A percentile compares a stretch with the other conserved stretches of the same genome.
These are phyloP conservation scores for Tinamus guttatus DNA, from an alignment of 2,113 vertebrate species.

Conservation along the genomic window DNA sequence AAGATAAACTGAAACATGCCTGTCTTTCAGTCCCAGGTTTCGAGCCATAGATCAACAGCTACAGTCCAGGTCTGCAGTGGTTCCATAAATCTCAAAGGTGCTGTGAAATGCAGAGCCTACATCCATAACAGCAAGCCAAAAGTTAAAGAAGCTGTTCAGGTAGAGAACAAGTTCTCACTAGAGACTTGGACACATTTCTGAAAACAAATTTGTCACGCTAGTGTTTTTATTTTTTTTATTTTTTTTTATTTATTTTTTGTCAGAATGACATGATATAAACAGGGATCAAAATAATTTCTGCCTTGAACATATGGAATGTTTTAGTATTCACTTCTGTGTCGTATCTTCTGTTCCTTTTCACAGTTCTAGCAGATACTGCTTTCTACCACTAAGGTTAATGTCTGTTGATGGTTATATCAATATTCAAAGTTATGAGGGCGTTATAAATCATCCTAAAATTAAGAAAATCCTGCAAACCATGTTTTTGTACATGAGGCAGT, in stretches of 20 bases:
- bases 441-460: neutral
- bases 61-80: constrained; percentile 84
- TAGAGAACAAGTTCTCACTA: constrained; percentile 42
- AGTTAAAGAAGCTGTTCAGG: constrained; percentile 88
- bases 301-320: neutral
- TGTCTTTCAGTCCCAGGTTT: constrained; percentile 69
- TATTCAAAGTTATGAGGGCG: neutral
- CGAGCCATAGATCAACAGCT: constrained; percentile 75
- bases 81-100: constrained; percentile 84
- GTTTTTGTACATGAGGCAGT: neutral
- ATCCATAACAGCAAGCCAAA: constrained; percentile 90
- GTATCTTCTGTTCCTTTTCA: neutral
- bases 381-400: neutral
- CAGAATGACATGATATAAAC: neutral
- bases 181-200: neutral
- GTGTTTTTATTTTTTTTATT: too few species aligned
- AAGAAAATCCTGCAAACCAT: neutral
- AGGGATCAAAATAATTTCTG: neutral
- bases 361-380: neutral
- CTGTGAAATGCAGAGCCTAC: constrained; percentile 88
- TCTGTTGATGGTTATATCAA: too few species aligned
- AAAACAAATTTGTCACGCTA: neutral
- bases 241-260: too few species aligned
- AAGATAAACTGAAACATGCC: neutral
- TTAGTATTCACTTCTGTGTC: neutral